These are phyloP conservation scores for Stenodera caucasica DNA, from an alignment of 2,888 invertebrate species.

Conservation along the genomic window DNA sequence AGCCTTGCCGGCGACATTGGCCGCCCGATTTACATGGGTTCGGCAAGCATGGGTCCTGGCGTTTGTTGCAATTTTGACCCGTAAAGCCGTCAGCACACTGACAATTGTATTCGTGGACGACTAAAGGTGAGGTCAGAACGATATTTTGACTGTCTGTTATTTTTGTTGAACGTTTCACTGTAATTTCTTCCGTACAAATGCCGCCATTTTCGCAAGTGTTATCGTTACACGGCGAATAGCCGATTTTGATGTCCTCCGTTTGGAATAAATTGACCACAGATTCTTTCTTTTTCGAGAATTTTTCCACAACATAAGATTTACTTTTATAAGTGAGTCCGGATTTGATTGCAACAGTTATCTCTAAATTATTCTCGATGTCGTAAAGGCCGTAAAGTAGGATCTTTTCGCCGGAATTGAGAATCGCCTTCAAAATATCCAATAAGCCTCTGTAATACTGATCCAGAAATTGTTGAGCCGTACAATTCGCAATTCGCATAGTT, in stretches of 20 bases:
- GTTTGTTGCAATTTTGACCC: constrained; percentile 78
- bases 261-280: constrained; percentile 67
- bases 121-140: constrained; percentile 80
- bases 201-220: constrained; percentile 79
- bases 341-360: constrained; percentile 70
- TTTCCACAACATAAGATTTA: constrained; percentile 66
- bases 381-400: constrained; percentile 74
- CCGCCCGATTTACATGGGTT: constrained; percentile 87
- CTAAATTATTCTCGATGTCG: constrained; percentile 66
- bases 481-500: constrained; percentile 73
- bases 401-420: constrained; percentile 66
- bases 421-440: constrained; percentile 69
- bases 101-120: constrained; percentile 77
- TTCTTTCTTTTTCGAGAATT: constrained; percentile 66
- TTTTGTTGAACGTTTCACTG: constrained; percentile 68
- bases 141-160: constrained; percentile 80
- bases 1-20: constrained; percentile 80
- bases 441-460: constrained; percentile 74
- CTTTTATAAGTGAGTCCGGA: constrained; percentile 65
- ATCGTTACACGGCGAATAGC: constrained; percentile 75
- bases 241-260: constrained; percentile 64
- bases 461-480: constrained; percentile 76
- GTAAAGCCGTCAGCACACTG: constrained; percentile 83
- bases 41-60: constrained; percentile 88
- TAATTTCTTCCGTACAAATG: constrained; percentile 71